A percentile compares a stretch with the other conserved stretches of the same genome.
These are phyloP conservation scores for Volucella zonaria DNA, from an alignment of 2,888 invertebrate genomes.

Conservation along the genomic window DNA sequence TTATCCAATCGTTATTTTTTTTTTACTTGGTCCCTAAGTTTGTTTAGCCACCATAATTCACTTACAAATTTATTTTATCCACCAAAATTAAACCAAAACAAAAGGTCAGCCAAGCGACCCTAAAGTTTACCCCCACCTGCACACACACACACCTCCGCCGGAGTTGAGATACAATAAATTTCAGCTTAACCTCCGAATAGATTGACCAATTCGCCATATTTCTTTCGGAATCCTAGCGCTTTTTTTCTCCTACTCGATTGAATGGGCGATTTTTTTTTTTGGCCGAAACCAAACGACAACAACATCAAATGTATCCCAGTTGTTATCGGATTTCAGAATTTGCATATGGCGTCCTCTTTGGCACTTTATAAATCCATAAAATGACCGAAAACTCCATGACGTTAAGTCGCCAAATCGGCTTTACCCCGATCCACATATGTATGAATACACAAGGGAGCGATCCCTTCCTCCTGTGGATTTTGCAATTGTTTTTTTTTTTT, in stretches of 20 bases:
- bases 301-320: conserved; percentile 73
- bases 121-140: conserved; percentile 21
- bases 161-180: conserved; percentile 39
- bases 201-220: conserved; percentile 68
- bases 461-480: conserved; percentile 31
- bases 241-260: conserved; percentile 10
- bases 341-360: conserved; percentile 73
- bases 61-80: conserved; percentile 70
- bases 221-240: conserved; percentile 39
- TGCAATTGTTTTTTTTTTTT: conserved; percentile 18
- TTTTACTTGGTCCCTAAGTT: conserved; percentile 8
- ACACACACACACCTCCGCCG: not conserved
- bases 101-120: conserved; percentile 36
- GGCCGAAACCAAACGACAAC: conserved; percentile 58
- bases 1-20: not conserved
- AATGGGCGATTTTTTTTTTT: not conserved
- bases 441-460: conserved; percentile 1
- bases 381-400: conserved; percentile 74
- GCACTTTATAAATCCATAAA: conserved; percentile 74
- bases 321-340: conserved; percentile 73
- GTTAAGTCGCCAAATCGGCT: conserved; percentile 73
- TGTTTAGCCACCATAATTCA: conserved; percentile 58
- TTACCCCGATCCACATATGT: conserved; percentile 59
- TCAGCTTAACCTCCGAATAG: conserved; percentile 58
- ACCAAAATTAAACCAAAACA: conserved; percentile 68